Percentiles rank a stretch among this genome's conserved stretches.
Conservation (phyloP, 1,140 invertebrate species). For the Solenopsis invicta region DNA sequence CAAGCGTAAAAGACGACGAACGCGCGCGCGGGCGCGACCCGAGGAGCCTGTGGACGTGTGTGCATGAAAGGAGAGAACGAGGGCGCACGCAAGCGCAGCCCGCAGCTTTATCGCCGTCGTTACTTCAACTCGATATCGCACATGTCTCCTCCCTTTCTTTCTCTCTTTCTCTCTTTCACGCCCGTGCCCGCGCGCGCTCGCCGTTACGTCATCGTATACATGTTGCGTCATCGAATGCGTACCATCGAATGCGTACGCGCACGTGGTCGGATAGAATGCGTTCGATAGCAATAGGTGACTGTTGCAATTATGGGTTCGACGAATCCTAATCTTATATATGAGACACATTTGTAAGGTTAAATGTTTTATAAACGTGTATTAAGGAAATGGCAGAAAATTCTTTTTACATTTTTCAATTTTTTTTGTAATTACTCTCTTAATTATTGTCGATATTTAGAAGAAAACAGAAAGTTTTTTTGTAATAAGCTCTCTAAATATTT, state of each 20-base stretch:
- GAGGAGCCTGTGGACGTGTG: not conserved
- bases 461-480: too few species aligned
- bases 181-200: not conserved
- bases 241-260: constrained; percentile 69
- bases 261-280: constrained; percentile 65
- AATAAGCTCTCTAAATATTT: too few species aligned
- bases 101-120: constrained; percentile 41
- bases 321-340: too few species aligned
- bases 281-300: not conserved
- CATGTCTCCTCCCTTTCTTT: constrained; percentile 28
- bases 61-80: constrained; percentile 54
- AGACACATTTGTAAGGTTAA: too few species aligned
- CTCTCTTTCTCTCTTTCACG: not conserved
- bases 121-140: constrained; percentile 68
- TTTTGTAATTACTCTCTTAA: too few species aligned
- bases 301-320: too few species aligned
- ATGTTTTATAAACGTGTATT: too few species aligned
- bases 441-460: too few species aligned
- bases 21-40: not conserved
- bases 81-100: constrained; percentile 74
- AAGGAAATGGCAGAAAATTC: too few species aligned
- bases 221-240: constrained; percentile 74
- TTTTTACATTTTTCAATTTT: too few species aligned
- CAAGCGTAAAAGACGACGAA: constrained; percentile 27
- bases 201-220: constrained; percentile 70